Conservation (phyloP, 2,888 invertebrate species). For the Athalia cordata region DNA sequence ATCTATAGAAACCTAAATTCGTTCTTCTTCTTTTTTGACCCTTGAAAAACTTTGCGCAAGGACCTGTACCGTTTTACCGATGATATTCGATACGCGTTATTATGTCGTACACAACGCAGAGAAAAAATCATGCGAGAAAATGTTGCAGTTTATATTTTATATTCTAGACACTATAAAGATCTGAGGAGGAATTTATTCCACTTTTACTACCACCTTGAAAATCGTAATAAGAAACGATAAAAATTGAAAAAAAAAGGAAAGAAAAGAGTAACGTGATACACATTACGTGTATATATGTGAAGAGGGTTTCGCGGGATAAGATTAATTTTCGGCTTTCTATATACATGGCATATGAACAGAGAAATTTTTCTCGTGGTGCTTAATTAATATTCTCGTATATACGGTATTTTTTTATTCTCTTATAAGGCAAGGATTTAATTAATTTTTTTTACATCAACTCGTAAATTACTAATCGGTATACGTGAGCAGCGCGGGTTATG, state of each 20-base stretch:
- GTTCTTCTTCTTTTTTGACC: conserved; percentile 57
- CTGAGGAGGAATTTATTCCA: too few relatives aligned
- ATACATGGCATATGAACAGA: neutral
- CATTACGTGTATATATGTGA: neutral
- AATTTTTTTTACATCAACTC: conserved; percentile 69
- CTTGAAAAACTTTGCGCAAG: conserved; percentile 64
- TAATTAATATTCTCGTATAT: conserved; percentile 64
- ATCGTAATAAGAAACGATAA: neutral
- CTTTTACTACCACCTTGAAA: neutral
- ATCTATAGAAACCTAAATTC: too few relatives aligned
- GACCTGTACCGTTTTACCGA: conserved; percentile 54
- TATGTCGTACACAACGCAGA: conserved; percentile 47
- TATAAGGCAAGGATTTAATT: conserved; percentile 66
- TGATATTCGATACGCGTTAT: conserved; percentile 69
- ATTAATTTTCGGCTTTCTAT: conserved; percentile 19
- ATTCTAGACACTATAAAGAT: too few relatives aligned
- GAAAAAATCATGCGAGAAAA: conserved; percentile 20
- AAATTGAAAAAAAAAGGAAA: neutral
- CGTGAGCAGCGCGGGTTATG: neutral
- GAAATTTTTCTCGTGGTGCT: conserved; percentile 54
- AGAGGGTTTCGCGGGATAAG: conserved; percentile 1
- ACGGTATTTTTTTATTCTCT: conserved; percentile 22
- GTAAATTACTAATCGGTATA: conserved; percentile 65
- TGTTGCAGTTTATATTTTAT: too few relatives aligned
- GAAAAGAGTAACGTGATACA: neutral